These are phyloP conservation scores for Oligia fasciuncula DNA, from an alignment of 2,888 invertebrate species.

Conservation along the genomic window DNA sequence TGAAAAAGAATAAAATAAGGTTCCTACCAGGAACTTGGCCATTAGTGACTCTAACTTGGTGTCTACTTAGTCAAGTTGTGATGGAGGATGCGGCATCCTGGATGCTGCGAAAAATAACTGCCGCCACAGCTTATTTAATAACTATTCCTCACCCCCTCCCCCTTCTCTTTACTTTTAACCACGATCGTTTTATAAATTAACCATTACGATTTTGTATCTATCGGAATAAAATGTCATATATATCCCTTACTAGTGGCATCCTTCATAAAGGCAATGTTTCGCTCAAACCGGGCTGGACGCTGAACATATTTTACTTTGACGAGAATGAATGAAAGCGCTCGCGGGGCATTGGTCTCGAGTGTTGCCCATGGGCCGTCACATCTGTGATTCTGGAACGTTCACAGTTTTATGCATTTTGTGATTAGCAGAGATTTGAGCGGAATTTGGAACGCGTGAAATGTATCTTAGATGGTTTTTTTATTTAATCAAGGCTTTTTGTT, in stretches of 20 bases:
- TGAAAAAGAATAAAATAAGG: slow-evolving; percentile 2
- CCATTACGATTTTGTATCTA: background rate
- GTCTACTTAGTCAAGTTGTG: slow-evolving; percentile 29
- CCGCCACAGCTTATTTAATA: background rate
- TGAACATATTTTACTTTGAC: slow-evolving; percentile 13
- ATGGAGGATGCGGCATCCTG: slow-evolving; percentile 8
- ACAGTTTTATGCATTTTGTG: background rate
- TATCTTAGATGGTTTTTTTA: background rate
- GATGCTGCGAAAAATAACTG: background rate
- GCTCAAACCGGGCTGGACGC: background rate
- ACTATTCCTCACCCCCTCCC: background rate
- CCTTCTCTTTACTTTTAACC: background rate
- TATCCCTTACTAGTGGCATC: background rate
- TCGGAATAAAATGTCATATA: slow-evolving; percentile 5
- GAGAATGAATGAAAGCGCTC: slow-evolving; percentile 17
- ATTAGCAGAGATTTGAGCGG: background rate
- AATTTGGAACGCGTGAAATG: background rate
- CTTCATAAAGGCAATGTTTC: slow-evolving; percentile 8
- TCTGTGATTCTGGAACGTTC: background rate
- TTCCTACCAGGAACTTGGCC: slow-evolving; percentile 13
- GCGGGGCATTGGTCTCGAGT: background rate
- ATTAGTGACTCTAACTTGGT: slow-evolving; percentile 31
- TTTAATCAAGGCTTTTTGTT: background rate
- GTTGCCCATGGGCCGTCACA: background rate
- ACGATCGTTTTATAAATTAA: background rate